Base-by-base conservation (phyloP, 1,140 invertebrate species). In the Contarinia nasturtii region DNA sequence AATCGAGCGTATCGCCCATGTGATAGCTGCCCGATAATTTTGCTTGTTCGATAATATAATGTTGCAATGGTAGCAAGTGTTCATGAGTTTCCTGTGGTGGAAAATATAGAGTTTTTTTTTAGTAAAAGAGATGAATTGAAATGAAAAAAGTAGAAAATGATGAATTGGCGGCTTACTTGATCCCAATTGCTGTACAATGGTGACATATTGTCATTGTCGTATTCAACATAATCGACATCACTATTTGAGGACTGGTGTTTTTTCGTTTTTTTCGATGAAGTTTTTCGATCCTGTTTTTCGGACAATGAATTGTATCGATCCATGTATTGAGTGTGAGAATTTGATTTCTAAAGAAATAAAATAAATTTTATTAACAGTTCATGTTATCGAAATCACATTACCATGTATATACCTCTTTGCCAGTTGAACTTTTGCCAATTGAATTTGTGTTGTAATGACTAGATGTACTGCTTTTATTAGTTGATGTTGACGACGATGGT, bases 21-120 rank as follows among this genome's bases (percentile, higher is more conserved):
- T 73, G 71, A 53, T 80, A 80, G 60, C 74, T 60, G 70, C 80
- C 80, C 51, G 78, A 80, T 7, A 81, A 64, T 62, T 82, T 80
- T 0, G 79, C 79, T 67, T 90, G 82, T 59, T 90, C 85, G 51
- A 90, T 70, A 45, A 91, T 85, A 57, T 89, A 90, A 61, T 89
- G 81, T 58, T 89, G 86, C 46, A 91, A 66, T 3, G 86, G 85
- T 54, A 88, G 60, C 43, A 88, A 64, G 61, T 88, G 82, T 54
- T 76, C 71, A 43, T 76, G 73, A 65, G 74, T 71, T 54, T 74
- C 73, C 53, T 67, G 56, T 49, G 70, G 54, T 43, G 7, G 41
- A 4, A 43, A 18, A 18, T 18, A 43, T 20, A 17, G 36, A 17
- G 5, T n/a, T 38, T 5, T 3, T 5, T 38, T 38, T 38, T 7